Percentiles rank a stretch among this genome's conserved stretches.
Conservation (phyloP, 1,140 invertebrate species). For the Diorhabda carinulata region DNA sequence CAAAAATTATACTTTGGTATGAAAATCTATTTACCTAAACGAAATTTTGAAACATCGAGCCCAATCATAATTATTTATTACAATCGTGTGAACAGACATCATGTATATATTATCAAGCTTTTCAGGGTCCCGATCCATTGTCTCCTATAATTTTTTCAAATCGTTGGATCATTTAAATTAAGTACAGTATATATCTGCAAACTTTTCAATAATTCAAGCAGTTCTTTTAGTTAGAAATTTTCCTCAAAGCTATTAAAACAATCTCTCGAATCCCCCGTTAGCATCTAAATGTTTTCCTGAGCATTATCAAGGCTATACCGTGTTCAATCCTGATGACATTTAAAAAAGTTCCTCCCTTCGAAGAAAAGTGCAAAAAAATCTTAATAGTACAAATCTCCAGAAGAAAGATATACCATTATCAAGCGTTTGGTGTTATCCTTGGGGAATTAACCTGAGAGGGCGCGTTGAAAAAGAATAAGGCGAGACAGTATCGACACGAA, state of each 20-base stretch:
- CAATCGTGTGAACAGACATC: no score
- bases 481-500: constrained; percentile 7
- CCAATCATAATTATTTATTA: no score
- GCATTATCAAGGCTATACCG: neutral
- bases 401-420: constrained; percentile 2
- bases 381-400: constrained; percentile 2
- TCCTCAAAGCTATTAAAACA: neutral
- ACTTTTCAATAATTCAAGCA: no score
- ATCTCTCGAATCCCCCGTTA: neutral
- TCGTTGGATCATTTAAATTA: no score
- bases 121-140: no score
- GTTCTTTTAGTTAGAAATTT: no score
- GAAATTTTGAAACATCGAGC: no score
- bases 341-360: neutral
- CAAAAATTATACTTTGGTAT: no score
- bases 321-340: neutral
- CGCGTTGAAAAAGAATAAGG: neutral
- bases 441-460: neutral
- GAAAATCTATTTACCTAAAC: no score
- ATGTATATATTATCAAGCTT: no score
- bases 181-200: no score
- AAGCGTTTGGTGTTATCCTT: neutral
- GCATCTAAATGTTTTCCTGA: neutral
- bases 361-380: neutral
- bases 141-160: no score